phyloP scores from a whole-genome alignment of 2,888 invertebrate species.

The Drosophila prolongata region DNA sequence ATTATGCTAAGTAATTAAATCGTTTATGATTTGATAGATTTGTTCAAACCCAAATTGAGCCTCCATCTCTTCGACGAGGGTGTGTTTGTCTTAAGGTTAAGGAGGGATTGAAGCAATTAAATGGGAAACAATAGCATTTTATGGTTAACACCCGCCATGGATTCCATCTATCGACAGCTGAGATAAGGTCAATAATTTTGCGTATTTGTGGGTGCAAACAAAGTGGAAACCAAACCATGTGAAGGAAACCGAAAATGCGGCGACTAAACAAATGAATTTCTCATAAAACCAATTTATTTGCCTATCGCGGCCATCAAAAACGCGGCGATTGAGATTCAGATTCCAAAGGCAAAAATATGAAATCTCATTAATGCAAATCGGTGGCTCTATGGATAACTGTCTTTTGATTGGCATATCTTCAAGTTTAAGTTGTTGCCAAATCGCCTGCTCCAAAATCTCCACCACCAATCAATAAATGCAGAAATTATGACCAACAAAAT shows the following conservation, averaged over 20 bases:
- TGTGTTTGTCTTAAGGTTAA: conserved; percentile 37
- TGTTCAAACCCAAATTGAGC: conserved; percentile 20
- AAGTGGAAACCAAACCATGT: conserved; percentile 42
- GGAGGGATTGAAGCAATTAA: conserved; percentile 33
- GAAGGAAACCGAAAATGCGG: conserved; percentile 42
- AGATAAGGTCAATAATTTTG: conserved; percentile 46
- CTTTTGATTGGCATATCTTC: conserved; percentile 54
- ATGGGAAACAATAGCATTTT: conserved; percentile 35
- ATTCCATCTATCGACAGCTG: conserved; percentile 30
- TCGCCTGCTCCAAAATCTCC: conserved; percentile 64
- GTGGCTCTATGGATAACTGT: conserved; percentile 31
- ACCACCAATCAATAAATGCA: conserved; percentile 41
- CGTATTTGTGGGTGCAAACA: conserved; percentile 28
- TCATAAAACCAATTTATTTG: conserved; percentile 39
- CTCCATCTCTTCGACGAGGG: conserved; percentile 18
- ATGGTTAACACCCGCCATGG: conserved; percentile 45
- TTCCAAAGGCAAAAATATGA: conserved; percentile 39
- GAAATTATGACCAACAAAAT: conserved; percentile 34
- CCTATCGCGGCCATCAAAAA: conserved; percentile 31
- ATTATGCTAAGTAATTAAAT: conserved; percentile 41
- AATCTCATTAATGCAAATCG: conserved; percentile 71
- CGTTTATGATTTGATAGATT: conserved; percentile 28
- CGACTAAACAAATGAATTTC: conserved; percentile 43
- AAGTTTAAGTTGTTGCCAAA: conserved; percentile 47
- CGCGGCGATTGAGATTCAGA: background rate